Base-by-base conservation (phyloP, 2,888 invertebrate species). In the Asteroscopus sphinx region DNA sequence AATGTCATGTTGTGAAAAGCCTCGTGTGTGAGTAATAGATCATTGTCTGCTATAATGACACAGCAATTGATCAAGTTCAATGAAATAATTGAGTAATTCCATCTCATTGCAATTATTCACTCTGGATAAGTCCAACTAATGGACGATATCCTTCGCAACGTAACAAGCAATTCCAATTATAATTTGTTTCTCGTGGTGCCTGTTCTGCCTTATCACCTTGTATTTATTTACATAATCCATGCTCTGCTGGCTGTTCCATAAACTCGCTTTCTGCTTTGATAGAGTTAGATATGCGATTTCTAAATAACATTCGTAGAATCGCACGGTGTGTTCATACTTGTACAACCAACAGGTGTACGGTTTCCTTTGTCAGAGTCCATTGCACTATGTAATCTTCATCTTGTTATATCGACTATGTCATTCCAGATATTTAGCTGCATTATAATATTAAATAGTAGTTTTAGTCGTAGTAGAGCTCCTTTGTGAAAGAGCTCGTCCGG, bases 61-160 rank as follows among this genome's bases (percentile, higher is more conserved):
- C 32, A 32, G 32, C 44, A 49, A 40, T 49, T 56, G 51, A 58
- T 64, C 61, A 64, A 63, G 59, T 52, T 71, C 72, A 68, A 75
- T 66, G 58, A 71, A 57, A 67, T 66, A 59, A 73, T 65, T 63
- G 64, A 58, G 55, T 56, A 63, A 65, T 49, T 42, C 44, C 45
- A 59, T 53, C 45, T 61, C 66, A 49, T 56, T 54, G 68, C 69
- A 73, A 79, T 81, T 73, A 77, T 72, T 73, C 62, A 74, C 71
- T 80, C 46, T 46, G 53, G 58, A 68, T 71, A 68, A 69, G 58
- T 70, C 52, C 56, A 42, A 44, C 59, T 77, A 81, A 80, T 81
- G 59, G 47, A 60, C 60, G 65, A 78, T 79, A 78, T 83, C 82
- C 82, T 74, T 61, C 16, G 41, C 41, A 42, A 40, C 42, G 45